Base-by-base conservation (phyloP, 2,113 vertebrate genomes). In the Accipiter virgatus region DNA sequence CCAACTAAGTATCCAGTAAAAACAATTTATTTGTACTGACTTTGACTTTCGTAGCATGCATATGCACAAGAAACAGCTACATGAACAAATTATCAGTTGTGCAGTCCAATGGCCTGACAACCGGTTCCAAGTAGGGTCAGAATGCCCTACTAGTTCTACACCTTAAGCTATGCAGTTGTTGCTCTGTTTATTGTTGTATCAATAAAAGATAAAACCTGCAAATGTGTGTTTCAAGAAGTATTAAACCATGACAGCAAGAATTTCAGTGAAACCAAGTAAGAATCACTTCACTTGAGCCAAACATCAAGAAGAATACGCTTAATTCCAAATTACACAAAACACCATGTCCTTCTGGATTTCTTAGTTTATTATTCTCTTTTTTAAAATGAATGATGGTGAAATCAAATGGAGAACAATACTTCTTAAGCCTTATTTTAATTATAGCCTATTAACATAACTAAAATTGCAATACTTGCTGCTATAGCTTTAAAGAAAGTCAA, bases 1-100 rank as follows among this genome's bases (percentile, higher is more conserved):
- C 22, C 83, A 93, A 75, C 36, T 77, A 94, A 86, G n/a, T 79
- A 96, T 72, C 61, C 65, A 88, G 71, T 89, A 92, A 96, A 95
- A 95, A 65, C 43, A 50, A 86, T 56, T 59, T 91, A 82, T 89
- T 88, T 94, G 40, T 58, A 66, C 56, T 62, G 53, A 88, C 42
- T 96, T 88, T 90, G 40, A 78, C 40, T 88, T 92, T 88, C 73
- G 77, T 13, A 77, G 45, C 19, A 77, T 53, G 45, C 36, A 59
- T 38, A 63, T 27, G 40, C 43, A 92, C 29, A 88, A 50, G 62
- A 62, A 97, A 70, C 14, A 80, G 73, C 31, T 55, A 74, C 59
- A 74, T 32, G 50, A 93, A 81, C 56, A 79, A 96, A 62, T 38
- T 65, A 63, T 48, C 48, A 78, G 42, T 27, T 72, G 18, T 47